phyloP scores from a whole-genome alignment of 2,797 vertebrate genomes.

The Eospalax fontanierii region DNA sequence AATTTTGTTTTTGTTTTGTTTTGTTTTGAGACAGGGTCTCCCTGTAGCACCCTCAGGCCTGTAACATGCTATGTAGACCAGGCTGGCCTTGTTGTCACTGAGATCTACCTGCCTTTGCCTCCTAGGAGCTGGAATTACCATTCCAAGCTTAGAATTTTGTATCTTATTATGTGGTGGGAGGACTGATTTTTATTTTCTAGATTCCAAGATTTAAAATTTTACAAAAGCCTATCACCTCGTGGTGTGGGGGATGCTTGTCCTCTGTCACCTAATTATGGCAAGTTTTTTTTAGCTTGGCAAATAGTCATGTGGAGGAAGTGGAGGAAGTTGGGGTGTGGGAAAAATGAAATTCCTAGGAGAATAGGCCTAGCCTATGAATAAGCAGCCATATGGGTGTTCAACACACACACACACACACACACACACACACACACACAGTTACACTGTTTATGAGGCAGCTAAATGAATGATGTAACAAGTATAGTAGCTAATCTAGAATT shows the following conservation, averaged over 20 bases:
- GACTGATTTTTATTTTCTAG: conserved; percentile 36
- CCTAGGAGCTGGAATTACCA: too few relatives aligned
- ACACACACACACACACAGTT: background rate
- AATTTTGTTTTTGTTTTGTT: background rate
- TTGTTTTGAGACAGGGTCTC: too few relatives aligned
- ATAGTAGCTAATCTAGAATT: background rate
- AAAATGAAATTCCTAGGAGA: conserved; percentile 19
- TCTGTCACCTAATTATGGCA: background rate
- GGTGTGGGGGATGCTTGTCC: background rate
- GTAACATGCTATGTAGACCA: too few relatives aligned
- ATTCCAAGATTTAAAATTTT: conserved; percentile 47
- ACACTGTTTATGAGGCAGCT: background rate
- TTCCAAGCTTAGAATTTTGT: too few relatives aligned
- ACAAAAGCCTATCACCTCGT: background rate
- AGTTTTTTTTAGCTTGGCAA: background rate
- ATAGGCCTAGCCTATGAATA: background rate
- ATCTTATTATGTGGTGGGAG: background rate
- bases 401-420: background rate
- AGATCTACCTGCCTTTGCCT: too few relatives aligned
- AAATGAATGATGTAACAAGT: conserved; percentile 13
- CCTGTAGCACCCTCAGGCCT: too few relatives aligned
- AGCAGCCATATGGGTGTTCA: background rate
- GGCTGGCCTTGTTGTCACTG: too few relatives aligned
- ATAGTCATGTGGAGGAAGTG: background rate
- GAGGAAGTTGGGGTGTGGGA: background rate